These are phyloP conservation scores for Chionomys nivalis DNA, from an alignment of 2,113 vertebrate species.

Conservation along the genomic window DNA sequence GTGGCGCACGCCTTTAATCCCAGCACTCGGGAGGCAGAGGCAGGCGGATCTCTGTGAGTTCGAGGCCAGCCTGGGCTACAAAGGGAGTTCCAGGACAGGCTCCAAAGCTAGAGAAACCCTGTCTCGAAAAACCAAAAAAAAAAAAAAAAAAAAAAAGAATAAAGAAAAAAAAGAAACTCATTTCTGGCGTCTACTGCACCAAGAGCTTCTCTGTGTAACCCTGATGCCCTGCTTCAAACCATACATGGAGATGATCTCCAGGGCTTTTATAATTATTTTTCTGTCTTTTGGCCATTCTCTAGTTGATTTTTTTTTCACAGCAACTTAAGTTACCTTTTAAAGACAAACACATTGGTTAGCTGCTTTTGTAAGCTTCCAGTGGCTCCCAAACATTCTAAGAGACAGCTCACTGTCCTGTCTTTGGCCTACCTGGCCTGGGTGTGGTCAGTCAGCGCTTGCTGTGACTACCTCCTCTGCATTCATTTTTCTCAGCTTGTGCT, in stretches of 20 bases:
- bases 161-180: too few species aligned
- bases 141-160: too few species aligned
- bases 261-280: not conserved
- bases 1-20: too few species aligned
- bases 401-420: not conserved
- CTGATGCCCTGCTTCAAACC: not conserved
- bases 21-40: too few species aligned
- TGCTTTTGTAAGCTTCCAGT: not conserved
- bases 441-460: not conserved
- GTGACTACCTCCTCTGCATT: not conserved
- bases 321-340: not conserved
- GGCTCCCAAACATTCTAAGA: not conserved
- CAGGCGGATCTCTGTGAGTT: too few species aligned
- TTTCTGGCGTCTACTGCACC: not conserved
- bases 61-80: too few species aligned
- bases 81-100: too few species aligned
- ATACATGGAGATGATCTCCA: not conserved
- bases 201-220: not conserved
- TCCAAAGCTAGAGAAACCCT: too few species aligned
- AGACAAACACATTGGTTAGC: not conserved
- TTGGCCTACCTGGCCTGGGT: rapidly evolving
- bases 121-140: too few species aligned
- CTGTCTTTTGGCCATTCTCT: not conserved
- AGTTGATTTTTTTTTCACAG: not conserved
- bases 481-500: not conserved